Percentiles rank a stretch among this genome's conserved stretches.
Evolutionary conservation across 2,797 vertebrate species (phyloP).

Genomic region (Momotus momota): DNA sequence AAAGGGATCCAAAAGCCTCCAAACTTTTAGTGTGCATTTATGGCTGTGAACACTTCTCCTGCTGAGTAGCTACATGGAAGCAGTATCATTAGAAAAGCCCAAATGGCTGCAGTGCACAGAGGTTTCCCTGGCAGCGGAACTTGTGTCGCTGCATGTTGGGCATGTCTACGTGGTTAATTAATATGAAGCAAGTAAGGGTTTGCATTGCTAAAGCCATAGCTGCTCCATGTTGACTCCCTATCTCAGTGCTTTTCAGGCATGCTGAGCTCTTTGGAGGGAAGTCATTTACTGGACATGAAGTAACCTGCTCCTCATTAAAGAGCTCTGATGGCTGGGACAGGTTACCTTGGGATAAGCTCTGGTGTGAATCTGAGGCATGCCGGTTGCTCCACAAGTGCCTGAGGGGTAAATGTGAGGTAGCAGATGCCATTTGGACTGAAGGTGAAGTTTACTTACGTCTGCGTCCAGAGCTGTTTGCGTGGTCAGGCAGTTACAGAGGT

Average conservation of each 20-base stretch:
- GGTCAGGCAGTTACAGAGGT: neutral
- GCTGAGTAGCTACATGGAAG: neutral
- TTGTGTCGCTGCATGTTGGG: conserved; percentile 36
- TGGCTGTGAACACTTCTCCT: neutral
- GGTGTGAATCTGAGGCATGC: neutral
- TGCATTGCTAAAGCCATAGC: conserved; percentile 3
- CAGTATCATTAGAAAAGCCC: conserved; percentile 25
- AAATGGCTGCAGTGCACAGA: neutral
- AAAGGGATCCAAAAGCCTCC: neutral
- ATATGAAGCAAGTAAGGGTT: conserved; percentile 37
- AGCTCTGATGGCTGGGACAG: neutral
- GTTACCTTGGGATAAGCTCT: conserved; percentile 27
- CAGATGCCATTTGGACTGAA: conserved; percentile 10
- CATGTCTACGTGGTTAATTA: conserved; percentile 38
- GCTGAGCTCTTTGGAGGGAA: neutral
- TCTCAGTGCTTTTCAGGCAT: conserved; percentile 1
- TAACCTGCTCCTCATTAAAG: conserved; percentile 42
- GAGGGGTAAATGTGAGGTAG: neutral
- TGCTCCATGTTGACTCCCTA: neutral
- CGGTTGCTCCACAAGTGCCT: neutral
- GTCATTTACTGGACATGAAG: conserved; percentile 4
- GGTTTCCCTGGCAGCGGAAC: conserved; percentile 16
- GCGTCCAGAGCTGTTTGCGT: neutral
- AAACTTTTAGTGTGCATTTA: neutral
- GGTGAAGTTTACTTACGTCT: neutral